Evolutionary conservation across 2,888 invertebrate species (phyloP).

Genomic region (Pedicia rivosa): DNA sequence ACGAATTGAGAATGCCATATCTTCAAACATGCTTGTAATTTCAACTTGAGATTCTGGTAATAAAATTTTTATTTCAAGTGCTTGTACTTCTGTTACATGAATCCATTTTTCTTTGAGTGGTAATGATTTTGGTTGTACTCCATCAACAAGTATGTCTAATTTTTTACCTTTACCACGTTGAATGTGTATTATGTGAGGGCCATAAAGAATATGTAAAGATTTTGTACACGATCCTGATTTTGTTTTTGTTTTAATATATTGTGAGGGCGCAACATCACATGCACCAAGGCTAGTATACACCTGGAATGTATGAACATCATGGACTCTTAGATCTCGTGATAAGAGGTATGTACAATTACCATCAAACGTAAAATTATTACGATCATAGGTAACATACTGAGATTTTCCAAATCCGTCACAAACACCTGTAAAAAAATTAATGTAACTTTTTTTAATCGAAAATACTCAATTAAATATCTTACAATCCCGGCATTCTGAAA

Average conservation of each 20-base stretch:
- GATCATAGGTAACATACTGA: constrained; percentile 71
- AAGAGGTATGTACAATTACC: constrained; percentile 77
- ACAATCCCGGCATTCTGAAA: constrained; percentile 62
- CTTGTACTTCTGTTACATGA: constrained; percentile 36
- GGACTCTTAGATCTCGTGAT: constrained; percentile 49
- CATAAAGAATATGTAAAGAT: constrained; percentile 47
- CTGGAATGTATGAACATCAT: constrained; percentile 21
- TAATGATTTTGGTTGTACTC: constrained; percentile 21
- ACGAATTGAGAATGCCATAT: constrained; percentile 38
- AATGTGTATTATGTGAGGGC: constrained; percentile 43
- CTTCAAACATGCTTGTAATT: constrained; percentile 32
- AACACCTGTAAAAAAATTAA: constrained; percentile 15
- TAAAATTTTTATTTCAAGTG: constrained; percentile 43
- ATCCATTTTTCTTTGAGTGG: constrained; percentile 48
- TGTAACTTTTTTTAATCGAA: background rate
- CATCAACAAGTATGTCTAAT: constrained; percentile 24
- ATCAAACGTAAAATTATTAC: constrained; percentile 58
- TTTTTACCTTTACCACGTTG: constrained; percentile 27
- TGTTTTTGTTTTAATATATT: background rate
- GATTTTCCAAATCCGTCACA: constrained; percentile 65
- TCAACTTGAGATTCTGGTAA: constrained; percentile 58
- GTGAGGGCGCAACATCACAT: constrained; percentile 30
- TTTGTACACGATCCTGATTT: constrained; percentile 43
- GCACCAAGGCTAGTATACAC: constrained; percentile 47
- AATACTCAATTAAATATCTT: constrained; percentile 25